Evolutionary conservation across 2,113 vertebrate species (phyloP).

Genomic region (Climacteris rufus): DNA sequence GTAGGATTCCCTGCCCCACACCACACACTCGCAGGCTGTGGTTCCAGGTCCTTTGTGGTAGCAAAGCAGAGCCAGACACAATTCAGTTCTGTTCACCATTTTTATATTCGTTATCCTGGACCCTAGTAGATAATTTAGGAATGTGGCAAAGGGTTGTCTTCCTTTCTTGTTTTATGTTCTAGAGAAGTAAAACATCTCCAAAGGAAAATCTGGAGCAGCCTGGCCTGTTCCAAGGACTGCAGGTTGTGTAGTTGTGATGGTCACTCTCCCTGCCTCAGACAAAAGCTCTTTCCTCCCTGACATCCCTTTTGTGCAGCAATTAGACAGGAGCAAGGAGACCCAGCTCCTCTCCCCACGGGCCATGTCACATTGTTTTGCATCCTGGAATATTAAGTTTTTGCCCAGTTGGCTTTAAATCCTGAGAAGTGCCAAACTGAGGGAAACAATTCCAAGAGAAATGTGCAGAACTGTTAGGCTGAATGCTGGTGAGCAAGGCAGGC

Average conservation of each 20-base stretch:
- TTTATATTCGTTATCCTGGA: too few species aligned
- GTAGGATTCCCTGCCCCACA: neutral
- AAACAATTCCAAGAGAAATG: neutral
- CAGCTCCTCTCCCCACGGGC: neutral
- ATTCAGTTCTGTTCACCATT: neutral
- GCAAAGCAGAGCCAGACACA: neutral
- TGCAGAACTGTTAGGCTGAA: neutral
- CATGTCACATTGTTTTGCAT: neutral
- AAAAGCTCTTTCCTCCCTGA: neutral
- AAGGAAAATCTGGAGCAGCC: neutral
- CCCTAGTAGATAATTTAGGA: neutral
- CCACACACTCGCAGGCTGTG: neutral
- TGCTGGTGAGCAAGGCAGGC: neutral
- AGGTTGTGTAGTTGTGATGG: neutral
- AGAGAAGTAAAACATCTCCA: neutral
- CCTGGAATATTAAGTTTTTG: neutral
- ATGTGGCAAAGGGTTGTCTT: neutral
- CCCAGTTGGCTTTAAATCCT: neutral
- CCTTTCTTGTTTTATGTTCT: neutral
- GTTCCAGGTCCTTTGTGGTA: neutral
- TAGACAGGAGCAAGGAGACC: neutral
- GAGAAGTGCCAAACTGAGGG: neutral
- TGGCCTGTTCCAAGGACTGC: neutral
- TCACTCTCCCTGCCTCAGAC: neutral
- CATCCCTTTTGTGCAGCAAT: neutral